Evolutionary conservation across 2,888 invertebrate species (phyloP), one percentile per base, ranked within the genome.

Genomic region (Kryphioiulus occultus): DNA sequence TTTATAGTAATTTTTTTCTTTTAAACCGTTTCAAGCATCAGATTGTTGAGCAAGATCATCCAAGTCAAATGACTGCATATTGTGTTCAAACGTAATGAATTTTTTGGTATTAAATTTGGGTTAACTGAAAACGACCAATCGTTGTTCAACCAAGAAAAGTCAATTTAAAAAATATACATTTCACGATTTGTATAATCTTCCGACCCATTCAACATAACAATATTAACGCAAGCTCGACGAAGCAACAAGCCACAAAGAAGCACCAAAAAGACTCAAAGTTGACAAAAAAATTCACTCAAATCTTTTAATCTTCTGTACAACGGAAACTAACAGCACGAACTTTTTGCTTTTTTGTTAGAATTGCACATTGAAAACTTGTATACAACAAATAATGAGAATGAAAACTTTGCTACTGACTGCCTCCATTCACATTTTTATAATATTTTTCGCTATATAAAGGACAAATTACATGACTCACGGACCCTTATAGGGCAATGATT

Each of bases 321-420:
- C 87, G 47, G 32, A 87, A 87, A 87, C 59, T 87, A 87, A 87
- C 59, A 87, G 87, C 59, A 87, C 59, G 78, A 87, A 87, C 84
- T 87, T 87, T 87, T 39, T 35, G 32, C 68, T 78, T 87, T 87
- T 87, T 87, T 87, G 82, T 82, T 87, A 83, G 83, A 84, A 87
- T 42, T 87, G 87, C 87, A 87, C 87, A 87, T 87, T 87, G 87
- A 87, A 87, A 87, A 87, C 87, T 78, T 87, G 87, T 87, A 87
- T 87, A 87, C 87, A 87, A 87, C 87, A 87, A 87, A 87, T 87
- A 84, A 87, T 87, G 87, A 87, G 87, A 87, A 87, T 87, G 87
- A 87, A 87, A 87, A 87, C 87, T 35, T 39, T 87, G 84, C 87
- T 78, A 87, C 84, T 68, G 39, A 87, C 87, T 87, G 87, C 83